phyloP scores from a whole-genome alignment of 2,888 invertebrate genomes.

The Fabriciana adippe region DNA sequence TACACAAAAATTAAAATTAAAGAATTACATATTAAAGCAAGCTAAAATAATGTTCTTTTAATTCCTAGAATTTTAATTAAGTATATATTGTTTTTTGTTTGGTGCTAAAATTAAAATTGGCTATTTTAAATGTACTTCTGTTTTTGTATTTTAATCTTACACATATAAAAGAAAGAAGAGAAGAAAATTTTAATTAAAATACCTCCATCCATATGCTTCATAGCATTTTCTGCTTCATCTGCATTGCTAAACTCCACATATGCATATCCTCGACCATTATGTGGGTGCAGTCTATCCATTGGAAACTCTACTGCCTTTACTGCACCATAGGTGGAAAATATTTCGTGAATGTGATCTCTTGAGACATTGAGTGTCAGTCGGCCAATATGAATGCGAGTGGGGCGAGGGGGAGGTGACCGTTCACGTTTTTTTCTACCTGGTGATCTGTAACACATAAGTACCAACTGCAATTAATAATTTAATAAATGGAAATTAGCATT shows the following conservation, averaged over 20 bases:
- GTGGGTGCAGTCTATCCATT: constrained; percentile 92
- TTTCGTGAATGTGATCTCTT: constrained; percentile 94
- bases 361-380: constrained; percentile 95
- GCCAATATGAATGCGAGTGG: constrained; percentile 96
- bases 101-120: too few relatives aligned
- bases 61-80: too few relatives aligned
- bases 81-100: too few relatives aligned
- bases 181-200: constrained; percentile 35
- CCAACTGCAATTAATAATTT: too few relatives aligned
- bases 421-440: constrained; percentile 87
- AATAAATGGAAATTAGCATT: too few relatives aligned
- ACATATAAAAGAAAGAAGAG: not conserved
- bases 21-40: too few relatives aligned
- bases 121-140: too few relatives aligned
- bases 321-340: constrained; percentile 93
- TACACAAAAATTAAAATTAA: too few relatives aligned
- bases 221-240: constrained; percentile 98
- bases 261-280: constrained; percentile 95
- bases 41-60: too few relatives aligned
- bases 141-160: not conserved
- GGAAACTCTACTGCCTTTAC: constrained; percentile 96
- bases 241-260: constrained; percentile 97
- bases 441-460: constrained; percentile 65
- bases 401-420: constrained; percentile 94
- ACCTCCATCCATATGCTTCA: constrained; percentile 99